Base-by-base conservation (phyloP, 2,888 invertebrate genomes). In the Melipona bicolor region DNA sequence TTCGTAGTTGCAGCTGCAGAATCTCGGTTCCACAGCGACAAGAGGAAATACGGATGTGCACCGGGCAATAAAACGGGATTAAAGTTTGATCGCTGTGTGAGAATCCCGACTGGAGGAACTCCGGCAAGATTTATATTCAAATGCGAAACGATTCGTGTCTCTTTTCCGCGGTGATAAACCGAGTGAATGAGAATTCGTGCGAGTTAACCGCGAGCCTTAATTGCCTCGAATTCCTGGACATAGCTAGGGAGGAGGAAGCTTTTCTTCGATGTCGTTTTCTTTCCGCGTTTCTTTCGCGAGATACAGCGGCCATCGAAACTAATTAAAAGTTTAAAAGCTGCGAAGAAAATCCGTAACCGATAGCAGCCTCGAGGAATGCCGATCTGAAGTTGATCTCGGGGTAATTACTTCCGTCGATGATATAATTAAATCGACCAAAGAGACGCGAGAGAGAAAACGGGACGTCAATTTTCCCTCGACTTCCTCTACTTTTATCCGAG, bases 61-160 rank as follows among this genome's bases (percentile, higher is more conserved):
- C 61, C 56, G 15, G 56, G 79, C 81, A 64, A 86, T 88, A 74
- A 89, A 84, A 69, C 50, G 50, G 78, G 70, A 86, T 89, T 79
- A 83, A 67, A 77, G 69, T 17, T 24, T 59, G 65, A 77, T 75
- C 77, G 73, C 72, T 56, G 52, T 62, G 62, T 83, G 81, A 27
- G 27, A 65, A 67, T 78, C 49, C 75, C 68, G 49, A 65, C 61
- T n/a, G 54, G 74, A 65, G 70, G 13, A 81, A 77, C 56, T 71
- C 21, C 27, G 6, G 19, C 49, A 70, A 79, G 83, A 87, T 80
- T 79, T 86, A 77, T 54, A 64, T 9, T 15, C 72, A 61, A 68
- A 36, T 21, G 49, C 17, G 9, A 19, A 24, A n/a, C 61, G 50
- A 64, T 54, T 69, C 27, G 62, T n/a, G 32, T 65, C 76, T 72